These are phyloP conservation scores for Craterocephalus amniculus DNA, from an alignment of 2,797 vertebrate species.

Conservation along the genomic window DNA sequence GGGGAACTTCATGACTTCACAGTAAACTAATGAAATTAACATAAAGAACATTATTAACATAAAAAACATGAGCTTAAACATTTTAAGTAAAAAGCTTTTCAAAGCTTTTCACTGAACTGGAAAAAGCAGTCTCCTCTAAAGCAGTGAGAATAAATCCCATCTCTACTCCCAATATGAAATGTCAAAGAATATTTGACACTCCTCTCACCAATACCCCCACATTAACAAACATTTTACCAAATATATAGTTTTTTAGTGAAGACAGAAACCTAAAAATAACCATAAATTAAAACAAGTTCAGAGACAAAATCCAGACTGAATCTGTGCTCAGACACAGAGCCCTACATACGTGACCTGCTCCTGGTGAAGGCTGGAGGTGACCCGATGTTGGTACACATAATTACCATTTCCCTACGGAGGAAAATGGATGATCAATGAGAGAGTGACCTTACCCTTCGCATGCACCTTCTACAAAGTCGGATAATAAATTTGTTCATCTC, in stretches of 20 bases:
- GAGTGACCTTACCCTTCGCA: slow-evolving; percentile 68
- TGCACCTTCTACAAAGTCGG: slow-evolving; percentile 59
- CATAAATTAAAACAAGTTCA: slow-evolving; percentile 9
- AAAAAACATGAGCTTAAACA: neutral
- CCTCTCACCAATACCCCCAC: neutral
- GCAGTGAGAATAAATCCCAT: neutral
- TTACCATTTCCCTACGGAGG: slow-evolving; percentile 64
- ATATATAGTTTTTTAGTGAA: neutral
- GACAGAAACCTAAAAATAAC: neutral
- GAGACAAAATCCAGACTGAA: slow-evolving; percentile 7
- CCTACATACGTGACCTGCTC: slow-evolving; percentile 4
- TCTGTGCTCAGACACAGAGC: slow-evolving; percentile 15
- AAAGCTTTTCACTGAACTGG: neutral
- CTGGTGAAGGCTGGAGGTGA: slow-evolving; percentile 56
- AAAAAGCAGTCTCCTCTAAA: slow-evolving; percentile 1
- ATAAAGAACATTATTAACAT: neutral
- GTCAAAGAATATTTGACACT: neutral
- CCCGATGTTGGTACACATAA: slow-evolving; percentile 62
- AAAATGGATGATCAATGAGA: slow-evolving; percentile 70
- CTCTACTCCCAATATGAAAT: neutral
- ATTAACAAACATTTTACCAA: neutral
- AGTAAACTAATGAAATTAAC: neutral
- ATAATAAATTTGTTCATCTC: slow-evolving; percentile 77
- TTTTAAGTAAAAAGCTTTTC: neutral
- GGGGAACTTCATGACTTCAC: neutral